A percentile compares a stretch with the other conserved stretches of the same genome.
These are phyloP conservation scores for Melanotaenia maccullochi DNA, from an alignment of 2,797 vertebrate species.

Conservation along the genomic window DNA sequence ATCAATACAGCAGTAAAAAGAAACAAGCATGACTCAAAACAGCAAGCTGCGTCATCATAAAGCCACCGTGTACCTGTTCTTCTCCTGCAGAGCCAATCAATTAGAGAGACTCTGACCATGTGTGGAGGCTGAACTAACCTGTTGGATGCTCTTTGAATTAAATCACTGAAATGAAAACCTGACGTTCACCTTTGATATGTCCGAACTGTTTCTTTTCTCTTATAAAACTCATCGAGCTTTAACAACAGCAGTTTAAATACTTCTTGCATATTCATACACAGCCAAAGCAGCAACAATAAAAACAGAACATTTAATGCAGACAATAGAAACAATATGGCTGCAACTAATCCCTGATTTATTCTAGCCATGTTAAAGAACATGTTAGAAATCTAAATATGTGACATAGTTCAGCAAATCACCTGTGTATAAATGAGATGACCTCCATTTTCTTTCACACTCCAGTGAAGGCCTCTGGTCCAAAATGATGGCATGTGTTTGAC, in stretches of 20 bases:
- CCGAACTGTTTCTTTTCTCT: no score
- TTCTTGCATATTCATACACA: neutral
- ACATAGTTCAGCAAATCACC: neutral
- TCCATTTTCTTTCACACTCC: neutral
- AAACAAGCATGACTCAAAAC: constrained; percentile 11
- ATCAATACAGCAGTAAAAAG: neutral
- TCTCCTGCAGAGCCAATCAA: constrained; percentile 29
- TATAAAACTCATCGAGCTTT: no score
- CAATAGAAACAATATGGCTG: neutral
- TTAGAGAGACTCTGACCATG: constrained; percentile 11
- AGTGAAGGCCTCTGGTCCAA: neutral
- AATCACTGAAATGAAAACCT: neutral
- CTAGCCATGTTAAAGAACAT: neutral
- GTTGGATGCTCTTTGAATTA: constrained; percentile 10
- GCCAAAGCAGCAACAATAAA: neutral
- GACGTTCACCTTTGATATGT: neutral
- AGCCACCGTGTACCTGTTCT: constrained; percentile 7
- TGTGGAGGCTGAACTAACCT: constrained; percentile 25
- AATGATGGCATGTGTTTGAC: neutral
- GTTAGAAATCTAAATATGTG: neutral
- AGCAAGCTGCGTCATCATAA: constrained; percentile 10
- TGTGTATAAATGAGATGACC: neutral
- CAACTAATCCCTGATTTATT: neutral
- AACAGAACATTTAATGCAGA: neutral
- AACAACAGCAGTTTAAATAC: no score